phyloP scores from a whole-genome alignment of 1,140 invertebrate genomes.

The Drosophila lacteicornis region DNA sequence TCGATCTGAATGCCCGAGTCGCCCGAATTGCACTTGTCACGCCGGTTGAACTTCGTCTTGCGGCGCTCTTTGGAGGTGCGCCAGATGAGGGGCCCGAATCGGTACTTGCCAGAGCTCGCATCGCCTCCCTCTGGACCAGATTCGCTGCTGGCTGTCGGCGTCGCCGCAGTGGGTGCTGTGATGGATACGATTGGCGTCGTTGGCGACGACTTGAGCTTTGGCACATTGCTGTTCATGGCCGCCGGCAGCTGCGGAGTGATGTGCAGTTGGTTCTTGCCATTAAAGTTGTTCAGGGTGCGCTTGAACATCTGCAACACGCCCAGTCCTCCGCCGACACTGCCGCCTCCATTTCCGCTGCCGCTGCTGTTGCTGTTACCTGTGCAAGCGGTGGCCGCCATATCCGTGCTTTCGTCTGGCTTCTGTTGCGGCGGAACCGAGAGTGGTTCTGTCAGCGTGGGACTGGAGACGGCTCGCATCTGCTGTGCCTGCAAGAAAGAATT shows the following conservation, averaged over 20 bases:
- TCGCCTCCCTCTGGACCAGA: conserved; percentile 27
- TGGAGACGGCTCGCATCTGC: conserved; percentile 80
- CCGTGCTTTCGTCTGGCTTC: conserved; percentile 20
- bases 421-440: conserved; percentile 4
- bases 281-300: conserved; percentile 88
- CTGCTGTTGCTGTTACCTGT: conserved; percentile 2
- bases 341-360: not conserved
- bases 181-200: conserved; percentile 84
- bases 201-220: conserved; percentile 47
- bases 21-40: conserved; percentile 90
- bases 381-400: conserved; percentile 9
- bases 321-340: conserved; percentile 21
- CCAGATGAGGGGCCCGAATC: conserved; percentile 90
- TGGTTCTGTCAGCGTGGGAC: conserved; percentile 69
- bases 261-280: conserved; percentile 69
- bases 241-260: conserved; percentile 31
- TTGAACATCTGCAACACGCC: conserved; percentile 89
- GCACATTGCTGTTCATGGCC: conserved; percentile 33
- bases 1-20: conserved; percentile 91
- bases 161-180: conserved; percentile 21
- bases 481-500: conserved; percentile 60
- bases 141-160: conserved; percentile 8
- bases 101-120: conserved; percentile 62
- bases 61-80: conserved; percentile 90
- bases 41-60: conserved; percentile 89